Base-by-base conservation (phyloP, 2,797 vertebrate genomes). In the Chrysolophus pictus region DNA sequence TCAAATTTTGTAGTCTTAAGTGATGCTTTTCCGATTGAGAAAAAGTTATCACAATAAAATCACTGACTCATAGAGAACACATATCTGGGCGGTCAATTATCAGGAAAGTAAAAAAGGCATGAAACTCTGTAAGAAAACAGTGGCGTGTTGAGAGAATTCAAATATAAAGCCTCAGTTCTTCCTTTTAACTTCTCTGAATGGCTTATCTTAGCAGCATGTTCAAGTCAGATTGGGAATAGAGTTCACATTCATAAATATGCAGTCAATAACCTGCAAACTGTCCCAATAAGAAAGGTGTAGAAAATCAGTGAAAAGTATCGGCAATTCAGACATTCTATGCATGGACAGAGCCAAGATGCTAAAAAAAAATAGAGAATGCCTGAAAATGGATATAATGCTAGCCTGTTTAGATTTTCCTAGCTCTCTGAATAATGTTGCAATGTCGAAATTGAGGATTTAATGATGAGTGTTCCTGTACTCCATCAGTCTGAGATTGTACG, bases 1-100 rank as follows among this genome's bases (percentile, higher is more conserved):
- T 96, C 91, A 87, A 78, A 97, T 82, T 96, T 93, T 93, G 68
- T 85, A 90, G 95, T 95, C 67, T 88, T 78, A 95, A 92, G 82
- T 84, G 85, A 92, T 91, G 64, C 74, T 94, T 95, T 88, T 93
- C 73, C 59, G 35, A 39, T 65, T 46, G n/a, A 46, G 37, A 90
- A 86, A 84, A 84, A 88, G 64, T 42, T 76, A 91, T 87, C 82
- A 97, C 94, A 94, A 75, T 88, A 92, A 87, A 87, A 13, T 80
- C 87, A 88, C 65, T 80, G 75, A 82, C 91, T 97, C 93, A 95
- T 91, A 94, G 16, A 73, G 19, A 89, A 95, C 44, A 56, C 12
- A 3, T 21, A 68, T 51, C 21, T 62, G 17, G 17, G 31, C 39
- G 31, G 37, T 53, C 65, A 53, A 46, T 68, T 84, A 74, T 9